A percentile compares a stretch with the other conserved stretches of the same genome.
phyloP scores from a whole-genome alignment of 2,888 invertebrate genomes.

The Sinhomidia bicolor region DNA sequence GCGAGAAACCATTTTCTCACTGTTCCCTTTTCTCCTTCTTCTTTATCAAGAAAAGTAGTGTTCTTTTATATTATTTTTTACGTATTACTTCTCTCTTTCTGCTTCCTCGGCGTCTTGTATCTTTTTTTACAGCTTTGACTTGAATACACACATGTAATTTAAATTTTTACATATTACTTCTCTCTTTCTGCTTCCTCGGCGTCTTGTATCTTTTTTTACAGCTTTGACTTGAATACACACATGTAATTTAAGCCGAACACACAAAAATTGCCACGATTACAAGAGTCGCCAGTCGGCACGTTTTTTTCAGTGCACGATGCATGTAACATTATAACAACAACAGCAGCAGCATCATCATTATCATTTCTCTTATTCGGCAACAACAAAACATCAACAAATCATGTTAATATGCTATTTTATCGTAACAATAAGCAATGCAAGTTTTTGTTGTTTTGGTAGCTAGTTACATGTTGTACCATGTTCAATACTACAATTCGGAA shows the following conservation, averaged over 20 bases:
- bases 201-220: background rate
- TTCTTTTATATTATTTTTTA: background rate
- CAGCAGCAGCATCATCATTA: too few relatives aligned
- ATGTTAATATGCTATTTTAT: background rate
- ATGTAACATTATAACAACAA: background rate
- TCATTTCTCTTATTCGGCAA: background rate
- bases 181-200: background rate
- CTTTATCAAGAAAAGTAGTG: background rate
- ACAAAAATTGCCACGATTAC: background rate
- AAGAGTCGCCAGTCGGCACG: conserved; percentile 14
- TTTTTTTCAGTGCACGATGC: conserved; percentile 8
- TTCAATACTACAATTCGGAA: background rate
- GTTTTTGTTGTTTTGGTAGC: too few relatives aligned
- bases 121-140: background rate
- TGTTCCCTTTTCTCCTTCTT: background rate
- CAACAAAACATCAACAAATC: conserved; percentile 7
- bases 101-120: background rate
- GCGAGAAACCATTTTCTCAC: background rate
- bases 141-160: conserved; percentile 9
- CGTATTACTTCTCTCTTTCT: background rate
- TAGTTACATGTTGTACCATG: too few relatives aligned
- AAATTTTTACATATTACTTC: background rate
- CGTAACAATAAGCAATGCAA: background rate
- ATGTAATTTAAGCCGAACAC: background rate
- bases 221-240: background rate